Evolutionary conservation across 2,797 vertebrate genomes (phyloP).

Genomic region (Sebastes matsubarae): DNA sequence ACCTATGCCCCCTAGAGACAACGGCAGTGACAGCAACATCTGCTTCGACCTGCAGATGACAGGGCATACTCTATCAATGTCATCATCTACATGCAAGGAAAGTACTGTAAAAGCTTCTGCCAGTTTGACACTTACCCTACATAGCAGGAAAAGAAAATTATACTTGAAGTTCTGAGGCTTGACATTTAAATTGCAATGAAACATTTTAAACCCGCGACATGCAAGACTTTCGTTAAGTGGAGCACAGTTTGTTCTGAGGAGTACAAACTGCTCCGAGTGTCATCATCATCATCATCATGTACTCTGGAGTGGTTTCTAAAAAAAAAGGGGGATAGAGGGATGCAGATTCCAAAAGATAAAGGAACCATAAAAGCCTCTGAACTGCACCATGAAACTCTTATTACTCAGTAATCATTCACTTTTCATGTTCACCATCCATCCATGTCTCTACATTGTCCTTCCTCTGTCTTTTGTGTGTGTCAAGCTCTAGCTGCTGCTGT

Average conservation of each 20-base stretch:
- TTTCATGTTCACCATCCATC: constrained; percentile 1
- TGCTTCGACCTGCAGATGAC: neutral
- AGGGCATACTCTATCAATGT: neutral
- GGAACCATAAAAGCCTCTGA: neutral
- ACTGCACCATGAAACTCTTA: neutral
- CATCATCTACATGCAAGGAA: neutral
- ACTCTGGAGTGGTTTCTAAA: neutral
- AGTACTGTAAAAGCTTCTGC: neutral
- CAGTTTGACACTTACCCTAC: neutral
- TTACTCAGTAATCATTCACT: neutral
- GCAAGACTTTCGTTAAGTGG: neutral
- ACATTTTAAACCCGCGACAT: neutral
- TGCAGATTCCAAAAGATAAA: neutral
- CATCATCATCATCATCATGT: too few relatives aligned
- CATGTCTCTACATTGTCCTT: neutral
- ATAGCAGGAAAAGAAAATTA: neutral
- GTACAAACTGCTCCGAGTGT: constrained; percentile 2
- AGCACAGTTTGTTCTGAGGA: constrained; percentile 25
- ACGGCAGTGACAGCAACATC: neutral
- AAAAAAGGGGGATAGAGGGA: neutral
- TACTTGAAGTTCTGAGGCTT: neutral
- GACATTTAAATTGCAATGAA: neutral
- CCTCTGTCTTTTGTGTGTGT: constrained; percentile 16
- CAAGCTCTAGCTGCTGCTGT: constrained; percentile 27
- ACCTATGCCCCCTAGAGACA: neutral